Evolutionary conservation across 1,140 invertebrate genomes (phyloP).

Genomic region (Drosophila nikananu): DNA sequence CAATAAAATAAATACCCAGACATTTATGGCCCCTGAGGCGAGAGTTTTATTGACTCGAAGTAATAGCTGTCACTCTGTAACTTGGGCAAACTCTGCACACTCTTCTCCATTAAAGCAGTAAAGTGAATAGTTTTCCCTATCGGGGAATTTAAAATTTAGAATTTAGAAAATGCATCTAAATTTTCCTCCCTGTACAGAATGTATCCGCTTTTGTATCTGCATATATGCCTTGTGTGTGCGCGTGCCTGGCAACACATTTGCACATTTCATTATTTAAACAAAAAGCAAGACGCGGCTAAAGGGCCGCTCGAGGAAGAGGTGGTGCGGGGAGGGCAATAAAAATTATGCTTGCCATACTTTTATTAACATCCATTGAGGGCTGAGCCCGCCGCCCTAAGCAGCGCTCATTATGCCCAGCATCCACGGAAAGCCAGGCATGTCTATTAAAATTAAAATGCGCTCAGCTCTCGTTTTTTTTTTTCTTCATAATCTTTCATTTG

Average conservation of each 20-base stretch:
- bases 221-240: neutral
- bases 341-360: conserved; percentile 64
- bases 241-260: conserved; percentile 49
- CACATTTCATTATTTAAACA: conserved; percentile 71
- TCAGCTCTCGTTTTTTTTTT: conserved; percentile 18
- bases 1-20: neutral
- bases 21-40: neutral
- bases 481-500: conserved; percentile 42
- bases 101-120: neutral
- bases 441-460: conserved; percentile 77
- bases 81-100: neutral
- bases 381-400: conserved; percentile 56
- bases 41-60: conserved; percentile 3
- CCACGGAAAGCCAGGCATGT: conserved; percentile 33
- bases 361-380: conserved; percentile 71
- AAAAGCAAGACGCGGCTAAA: conserved; percentile 16
- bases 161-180: neutral
- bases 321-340: conserved; percentile 40
- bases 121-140: neutral
- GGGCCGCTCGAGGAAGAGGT: conserved; percentile 9
- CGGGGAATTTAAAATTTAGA: neutral
- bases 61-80: neutral
- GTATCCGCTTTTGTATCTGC: conserved; percentile 7
- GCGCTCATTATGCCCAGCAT: conserved; percentile 67
- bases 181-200: neutral